Evolutionary conservation across 2,797 vertebrate species (phyloP), one percentile per base, ranked within the genome.

Genomic region (Dermochelys coriacea): DNA sequence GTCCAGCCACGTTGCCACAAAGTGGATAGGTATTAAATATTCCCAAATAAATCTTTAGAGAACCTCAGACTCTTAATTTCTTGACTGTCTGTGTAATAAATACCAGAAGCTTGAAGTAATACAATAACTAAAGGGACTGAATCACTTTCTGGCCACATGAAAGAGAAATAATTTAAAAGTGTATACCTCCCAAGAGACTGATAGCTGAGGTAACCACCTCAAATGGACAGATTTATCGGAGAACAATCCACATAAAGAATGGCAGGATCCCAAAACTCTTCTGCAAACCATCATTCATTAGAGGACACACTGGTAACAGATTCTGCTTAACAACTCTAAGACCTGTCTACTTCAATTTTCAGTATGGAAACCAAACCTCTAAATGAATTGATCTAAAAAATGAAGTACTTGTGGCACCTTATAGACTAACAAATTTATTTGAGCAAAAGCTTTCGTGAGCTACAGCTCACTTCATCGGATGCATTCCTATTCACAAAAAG

Each of bases 161-260:
- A 90, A 64, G 90, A 57, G 78, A 94, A 88, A 96, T 97, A 90
- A 97, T 95, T 97, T 93, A 3, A 97, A 97, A 91, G 75, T 91
- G 87, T 86, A 91, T 68, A 27, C 92, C 97, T 95, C 94, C 95
- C 86, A 88, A 78, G 85, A 96, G 93, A 92, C 84, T 95, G 95
- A 97, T 94, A 96, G 93, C 91, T 97, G 96, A 97, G 90, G 90
- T 95, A 98, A 98, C 92, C 87, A 94, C 90, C 96, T 93, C 91
- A 64, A 91, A 87, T 55, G 94, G 94, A 97, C 89, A 97, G 96
- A 80, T 97, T 64, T 82, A 95, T 95, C 89, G 94, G 31, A 71
- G 90, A 92, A 94, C 64, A 80, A 88, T 50, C 86, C 61, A 94
- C 52, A 51, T 90, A 19, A 86, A 94, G 80, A 31, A n/a, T 85